Percentiles rank a stretch among this genome's conserved stretches.
Conservation (phyloP, 2,113 vertebrate species). For the Spilogale gracilis region DNA sequence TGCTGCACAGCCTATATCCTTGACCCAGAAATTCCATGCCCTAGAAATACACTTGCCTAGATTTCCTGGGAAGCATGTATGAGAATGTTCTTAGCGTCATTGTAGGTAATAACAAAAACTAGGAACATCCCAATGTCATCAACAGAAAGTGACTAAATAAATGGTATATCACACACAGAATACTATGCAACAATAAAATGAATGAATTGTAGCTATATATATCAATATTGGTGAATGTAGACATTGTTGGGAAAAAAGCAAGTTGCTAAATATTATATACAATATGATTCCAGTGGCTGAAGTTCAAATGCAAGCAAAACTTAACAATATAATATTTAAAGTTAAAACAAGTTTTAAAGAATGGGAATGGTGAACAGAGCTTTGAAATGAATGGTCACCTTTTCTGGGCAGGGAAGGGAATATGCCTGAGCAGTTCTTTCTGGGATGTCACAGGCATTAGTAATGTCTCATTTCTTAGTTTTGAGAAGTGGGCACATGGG, state of each 20-base stretch:
- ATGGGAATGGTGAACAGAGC: neutral
- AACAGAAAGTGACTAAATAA: neutral
- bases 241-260: neutral
- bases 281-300: neutral
- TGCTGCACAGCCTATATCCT: neutral
- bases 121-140: neutral
- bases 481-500: neutral
- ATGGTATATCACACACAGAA: neutral
- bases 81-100: neutral
- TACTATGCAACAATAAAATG: neutral
- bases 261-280: neutral
- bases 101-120: constrained; percentile 15
- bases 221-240: neutral
- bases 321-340: neutral
- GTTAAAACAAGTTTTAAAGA: neutral
- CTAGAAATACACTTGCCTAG: neutral
- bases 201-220: neutral
- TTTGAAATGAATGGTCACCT: neutral
- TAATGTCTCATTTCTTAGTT: neutral
- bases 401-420: neutral
- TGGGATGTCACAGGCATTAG: neutral
- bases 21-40: neutral
- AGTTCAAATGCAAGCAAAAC: constrained; percentile 24
- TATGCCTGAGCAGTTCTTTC: neutral
- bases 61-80: neutral